These are phyloP conservation scores for Idaea aversata DNA, from an alignment of 2,888 invertebrate genomes.

Conservation along the genomic window DNA sequence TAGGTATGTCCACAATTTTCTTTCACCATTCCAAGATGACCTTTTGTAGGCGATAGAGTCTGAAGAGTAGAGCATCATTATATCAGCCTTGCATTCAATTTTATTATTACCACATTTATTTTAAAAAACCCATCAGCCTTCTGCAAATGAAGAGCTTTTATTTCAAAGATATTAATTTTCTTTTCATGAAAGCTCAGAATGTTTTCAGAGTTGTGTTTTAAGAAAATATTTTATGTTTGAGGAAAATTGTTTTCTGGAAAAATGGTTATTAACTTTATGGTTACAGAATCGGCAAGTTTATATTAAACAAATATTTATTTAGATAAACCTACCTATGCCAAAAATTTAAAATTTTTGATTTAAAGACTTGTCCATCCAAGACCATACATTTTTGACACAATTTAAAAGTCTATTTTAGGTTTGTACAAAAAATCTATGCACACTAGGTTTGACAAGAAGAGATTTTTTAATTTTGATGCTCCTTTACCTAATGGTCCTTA, in stretches of 20 bases:
- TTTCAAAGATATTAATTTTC: constrained; percentile 16
- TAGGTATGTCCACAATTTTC: constrained; percentile 43
- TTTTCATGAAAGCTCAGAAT: constrained; percentile 11
- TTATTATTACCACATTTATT: constrained; percentile 62
- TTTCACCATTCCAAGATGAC: constrained; percentile 57
- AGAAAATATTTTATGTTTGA: background rate
- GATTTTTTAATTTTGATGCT: too few relatives aligned
- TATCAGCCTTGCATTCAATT: constrained; percentile 62
- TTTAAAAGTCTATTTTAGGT: too few relatives aligned
- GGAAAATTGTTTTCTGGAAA: constrained; percentile 1
- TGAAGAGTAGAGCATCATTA: constrained; percentile 60
- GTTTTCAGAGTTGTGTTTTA: constrained; percentile 6
- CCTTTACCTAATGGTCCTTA: too few relatives aligned
- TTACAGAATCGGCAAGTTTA: too few relatives aligned
- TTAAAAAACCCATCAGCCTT: constrained; percentile 41
- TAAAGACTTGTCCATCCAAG: too few relatives aligned
- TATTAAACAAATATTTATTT: too few relatives aligned
- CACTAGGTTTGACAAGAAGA: too few relatives aligned
- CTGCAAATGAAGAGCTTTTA: constrained; percentile 25
- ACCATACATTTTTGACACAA: too few relatives aligned
- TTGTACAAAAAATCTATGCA: too few relatives aligned
- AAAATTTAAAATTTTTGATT: too few relatives aligned
- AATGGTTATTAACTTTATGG: background rate
- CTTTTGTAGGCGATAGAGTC: constrained; percentile 67
- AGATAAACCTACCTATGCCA: too few relatives aligned